These are phyloP conservation scores for Ctenomys sociabilis DNA, from an alignment of 2,113 vertebrate genomes.

Conservation along the genomic window DNA sequence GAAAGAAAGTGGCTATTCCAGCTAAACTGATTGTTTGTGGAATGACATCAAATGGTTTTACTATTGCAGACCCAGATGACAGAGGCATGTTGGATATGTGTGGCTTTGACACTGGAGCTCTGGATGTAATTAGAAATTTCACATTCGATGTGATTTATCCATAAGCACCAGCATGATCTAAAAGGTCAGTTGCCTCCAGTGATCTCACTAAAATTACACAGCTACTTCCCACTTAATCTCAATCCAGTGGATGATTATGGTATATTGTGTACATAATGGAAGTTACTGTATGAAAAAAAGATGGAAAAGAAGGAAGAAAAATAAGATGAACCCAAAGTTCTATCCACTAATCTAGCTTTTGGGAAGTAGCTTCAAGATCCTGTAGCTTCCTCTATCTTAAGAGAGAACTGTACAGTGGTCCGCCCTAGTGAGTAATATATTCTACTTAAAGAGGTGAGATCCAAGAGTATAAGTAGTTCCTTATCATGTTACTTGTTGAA, in stretches of 20 bases:
- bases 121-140: constrained; percentile 92
- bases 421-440: no score
- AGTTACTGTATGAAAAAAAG: constrained; percentile 64
- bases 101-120: constrained; percentile 92
- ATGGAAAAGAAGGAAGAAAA: constrained; percentile 56
- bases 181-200: constrained; percentile 64
- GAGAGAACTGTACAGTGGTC: no score
- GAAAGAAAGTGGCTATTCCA: constrained; percentile 90
- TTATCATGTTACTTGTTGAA: constrained; percentile 70
- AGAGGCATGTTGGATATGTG: constrained; percentile 94
- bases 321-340: constrained; percentile 65
- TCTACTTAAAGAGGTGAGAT: constrained; percentile 61
- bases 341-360: no score
- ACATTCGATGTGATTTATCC: constrained; percentile 91
- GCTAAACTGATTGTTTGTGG: constrained; percentile 95
- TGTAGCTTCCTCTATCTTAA: no score
- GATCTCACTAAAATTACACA: constrained; percentile 62
- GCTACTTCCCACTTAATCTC: constrained; percentile 76
- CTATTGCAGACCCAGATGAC: constrained; percentile 91
- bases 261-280: constrained; percentile 66
- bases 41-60: constrained; percentile 90
- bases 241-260: constrained; percentile 59
- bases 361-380: no score
- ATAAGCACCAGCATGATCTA: constrained; percentile 61
- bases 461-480: constrained; percentile 64